These are phyloP conservation scores for Illadopsis cleaveri DNA, from an alignment of 2,113 vertebrate genomes.

Conservation along the genomic window DNA sequence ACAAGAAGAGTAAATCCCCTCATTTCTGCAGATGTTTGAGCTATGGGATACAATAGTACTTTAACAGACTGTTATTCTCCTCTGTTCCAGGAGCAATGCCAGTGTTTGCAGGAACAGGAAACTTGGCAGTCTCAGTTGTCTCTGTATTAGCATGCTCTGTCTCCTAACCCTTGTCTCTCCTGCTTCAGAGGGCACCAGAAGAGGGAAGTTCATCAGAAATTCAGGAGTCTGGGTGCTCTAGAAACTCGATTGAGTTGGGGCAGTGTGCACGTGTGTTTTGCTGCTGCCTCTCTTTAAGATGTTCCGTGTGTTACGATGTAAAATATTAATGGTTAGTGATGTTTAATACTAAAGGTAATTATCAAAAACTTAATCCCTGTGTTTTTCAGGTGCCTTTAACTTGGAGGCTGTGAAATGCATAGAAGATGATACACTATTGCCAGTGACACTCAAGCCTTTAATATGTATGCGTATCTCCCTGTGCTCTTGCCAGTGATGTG, in stretches of 20 bases:
- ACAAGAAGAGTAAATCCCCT: neutral
- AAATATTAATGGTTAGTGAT: neutral
- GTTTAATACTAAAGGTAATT: neutral
- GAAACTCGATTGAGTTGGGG: neutral
- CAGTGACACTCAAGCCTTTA: neutral
- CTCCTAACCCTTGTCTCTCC: neutral
- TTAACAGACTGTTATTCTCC: neutral
- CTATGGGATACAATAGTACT: neutral
- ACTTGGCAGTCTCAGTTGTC: neutral
- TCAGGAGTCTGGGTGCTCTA: neutral
- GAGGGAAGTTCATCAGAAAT: neutral
- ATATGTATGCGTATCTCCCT: neutral
- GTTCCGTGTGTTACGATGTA: fast-evolving
- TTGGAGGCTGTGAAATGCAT: neutral
- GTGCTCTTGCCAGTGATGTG: neutral
- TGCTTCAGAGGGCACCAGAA: neutral
- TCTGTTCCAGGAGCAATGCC: constrained; percentile 20
- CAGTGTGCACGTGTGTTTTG: neutral
- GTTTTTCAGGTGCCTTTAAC: neutral
- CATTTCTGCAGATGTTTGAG: neutral
- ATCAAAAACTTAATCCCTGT: neutral
- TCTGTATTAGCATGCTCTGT: neutral
- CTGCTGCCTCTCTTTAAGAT: neutral
- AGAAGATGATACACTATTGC: neutral
- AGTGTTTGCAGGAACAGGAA: neutral